Evolutionary conservation across 37 sponge, comb jelly and placozoan species (phyloP).

Genomic region (Ianthella basta): DNA sequence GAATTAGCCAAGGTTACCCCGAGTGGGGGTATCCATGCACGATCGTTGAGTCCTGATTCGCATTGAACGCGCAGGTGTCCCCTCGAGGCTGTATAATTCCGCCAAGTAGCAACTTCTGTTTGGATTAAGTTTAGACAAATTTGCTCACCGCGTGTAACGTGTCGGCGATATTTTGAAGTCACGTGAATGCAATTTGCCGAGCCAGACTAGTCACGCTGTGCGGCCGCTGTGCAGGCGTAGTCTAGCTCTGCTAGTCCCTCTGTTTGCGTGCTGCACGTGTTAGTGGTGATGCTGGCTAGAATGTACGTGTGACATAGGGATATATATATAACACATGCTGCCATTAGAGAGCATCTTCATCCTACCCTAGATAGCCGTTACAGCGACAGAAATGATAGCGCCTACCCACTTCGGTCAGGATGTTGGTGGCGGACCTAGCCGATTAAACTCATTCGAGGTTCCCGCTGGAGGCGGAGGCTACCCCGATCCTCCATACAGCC

Average conservation of each 20-base stretch:
- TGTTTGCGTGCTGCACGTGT: not conserved
- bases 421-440: too few species aligned
- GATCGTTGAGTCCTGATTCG: too few species aligned
- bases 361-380: not conserved
- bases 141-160: too few species aligned
- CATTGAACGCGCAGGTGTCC: too few species aligned
- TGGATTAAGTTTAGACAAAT: too few species aligned
- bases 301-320: not conserved
- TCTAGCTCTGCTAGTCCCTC: conserved; percentile 4
- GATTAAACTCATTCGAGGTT: not conserved
- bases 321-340: not conserved
- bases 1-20: too few species aligned
- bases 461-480: not conserved
- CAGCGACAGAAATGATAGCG: not conserved
- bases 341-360: not conserved
- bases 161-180: too few species aligned
- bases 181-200: too few species aligned
- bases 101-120: too few species aligned
- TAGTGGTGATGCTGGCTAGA: not conserved
- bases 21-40: too few species aligned
- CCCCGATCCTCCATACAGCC: not conserved
- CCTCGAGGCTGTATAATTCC: too few species aligned
- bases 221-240: not conserved
- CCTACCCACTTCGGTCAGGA: not conserved
- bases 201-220: not conserved